A percentile compares a stretch with the other conserved stretches of the same genome.
Conservation (phyloP, 2,797 vertebrate genomes). For the Acanthurus leucopareius region DNA sequence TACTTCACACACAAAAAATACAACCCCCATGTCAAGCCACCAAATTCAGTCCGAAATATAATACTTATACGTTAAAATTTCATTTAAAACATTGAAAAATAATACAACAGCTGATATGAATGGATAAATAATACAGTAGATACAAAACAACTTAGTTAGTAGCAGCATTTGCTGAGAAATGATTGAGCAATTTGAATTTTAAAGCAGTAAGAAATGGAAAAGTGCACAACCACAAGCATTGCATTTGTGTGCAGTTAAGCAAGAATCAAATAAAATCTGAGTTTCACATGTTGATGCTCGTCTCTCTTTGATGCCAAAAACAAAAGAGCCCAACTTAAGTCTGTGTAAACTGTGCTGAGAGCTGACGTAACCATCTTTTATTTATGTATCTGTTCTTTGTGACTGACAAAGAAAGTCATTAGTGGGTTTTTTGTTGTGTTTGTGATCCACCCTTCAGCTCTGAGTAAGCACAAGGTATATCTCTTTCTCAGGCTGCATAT, state of each 20-base stretch:
- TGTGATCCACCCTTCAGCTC: constrained; percentile 13
- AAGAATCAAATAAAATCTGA: neutral
- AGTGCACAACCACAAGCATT: neutral
- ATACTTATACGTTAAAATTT: neutral
- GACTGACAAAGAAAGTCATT: constrained; percentile 30
- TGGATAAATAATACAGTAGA: constrained; percentile 4
- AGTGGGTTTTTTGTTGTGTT: constrained; percentile 4
- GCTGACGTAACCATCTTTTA: constrained; percentile 20
- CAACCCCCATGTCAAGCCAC: neutral
- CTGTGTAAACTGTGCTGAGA: constrained; percentile 29
- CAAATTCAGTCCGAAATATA: neutral
- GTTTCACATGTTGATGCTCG: constrained; percentile 25
- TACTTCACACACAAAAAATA: neutral
- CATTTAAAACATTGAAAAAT: neutral
- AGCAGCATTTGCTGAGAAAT: neutral
- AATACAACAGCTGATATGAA: neutral
- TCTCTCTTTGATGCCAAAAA: constrained; percentile 2
- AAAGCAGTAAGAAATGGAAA: constrained; percentile 7
- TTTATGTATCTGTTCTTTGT: constrained; percentile 27
- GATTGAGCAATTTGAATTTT: constrained; percentile 1
- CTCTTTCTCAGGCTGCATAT: constrained; percentile 38
- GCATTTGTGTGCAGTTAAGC: neutral
- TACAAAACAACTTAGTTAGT: neutral
- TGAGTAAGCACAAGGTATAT: constrained; percentile 29
- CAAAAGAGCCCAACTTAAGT: constrained; percentile 23